Evolutionary conservation across 2,797 vertebrate genomes (phyloP), one percentile per base, ranked within the genome.

Genomic region (Hypotaenidia philippensis): DNA sequence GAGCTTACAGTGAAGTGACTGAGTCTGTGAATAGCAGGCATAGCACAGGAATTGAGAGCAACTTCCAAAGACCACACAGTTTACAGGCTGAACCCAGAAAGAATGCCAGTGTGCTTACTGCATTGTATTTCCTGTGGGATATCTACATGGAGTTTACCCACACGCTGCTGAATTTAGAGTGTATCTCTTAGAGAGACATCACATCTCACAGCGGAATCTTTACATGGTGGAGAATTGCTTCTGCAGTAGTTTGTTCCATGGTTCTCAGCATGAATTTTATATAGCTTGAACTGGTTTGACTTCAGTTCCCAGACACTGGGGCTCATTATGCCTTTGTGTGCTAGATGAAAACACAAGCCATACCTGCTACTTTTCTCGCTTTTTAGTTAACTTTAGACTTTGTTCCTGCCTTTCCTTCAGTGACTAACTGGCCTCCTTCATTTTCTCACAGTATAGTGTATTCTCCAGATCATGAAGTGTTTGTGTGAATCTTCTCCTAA

Each of bases 241-340:
- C 94, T 86, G 84, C 56, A 78, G 78, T 56, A 89, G 81, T 70
- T 72, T 90, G 88, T 77, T 90, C 80, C 83, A 53, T 8, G 20
- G 32, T 13, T 96, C 90, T 84, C 86, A 85, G 83, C 64, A 63
- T 31, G 78, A 87, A 87, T 84, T 95, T 93, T 77, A 75, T 64
- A 80, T 22, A 93, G 69, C 32, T 92, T 86, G 72, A 91, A n/a
- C 65, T 91, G 86, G 57, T 66, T 77, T 94, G 57, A 89, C 91
- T 93, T 72, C 59, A 84, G 40, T 45, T 90, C 49, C n/a, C 60
- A 85, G 60, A 38, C 83, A 74, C 60, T 68, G 64, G 6, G 22
- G 64, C 56, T 92, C 57, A 38, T n/a, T 64, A 47, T 27, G 29
- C 31, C 27, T 75, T 32, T 23, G 17, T 47, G 40, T 15, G 40